phyloP scores from a whole-genome alignment of 2,888 invertebrate genomes.

The Dascillus cervinus region DNA sequence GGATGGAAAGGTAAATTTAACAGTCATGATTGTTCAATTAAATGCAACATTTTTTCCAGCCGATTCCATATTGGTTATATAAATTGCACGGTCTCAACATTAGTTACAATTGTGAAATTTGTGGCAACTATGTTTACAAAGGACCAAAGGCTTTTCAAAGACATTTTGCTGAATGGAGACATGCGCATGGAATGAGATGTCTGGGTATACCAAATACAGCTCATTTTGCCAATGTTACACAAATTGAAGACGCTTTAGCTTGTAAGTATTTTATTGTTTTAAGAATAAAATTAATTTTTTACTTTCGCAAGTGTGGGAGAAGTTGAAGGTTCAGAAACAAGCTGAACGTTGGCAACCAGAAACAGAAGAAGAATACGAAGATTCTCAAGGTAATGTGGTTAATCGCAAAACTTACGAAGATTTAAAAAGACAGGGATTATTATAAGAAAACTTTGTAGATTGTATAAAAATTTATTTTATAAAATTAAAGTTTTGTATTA shows the following conservation, averaged over 20 bases:
- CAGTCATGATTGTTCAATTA: conserved; percentile 1
- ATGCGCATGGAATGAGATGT: conserved; percentile 94
- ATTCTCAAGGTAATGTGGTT: conserved; percentile 97
- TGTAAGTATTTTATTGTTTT: conserved; percentile 48
- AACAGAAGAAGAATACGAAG: conserved; percentile 97
- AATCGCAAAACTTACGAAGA: conserved; percentile 98
- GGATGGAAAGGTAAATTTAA: conserved; percentile 78
- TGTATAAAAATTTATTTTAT: background rate
- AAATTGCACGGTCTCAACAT: conserved; percentile 98
- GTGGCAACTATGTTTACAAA: conserved; percentile 96
- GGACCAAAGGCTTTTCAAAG: conserved; percentile 99
- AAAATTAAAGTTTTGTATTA: background rate
- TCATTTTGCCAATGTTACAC: conserved; percentile 99
- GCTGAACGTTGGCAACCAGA: conserved; percentile 94
- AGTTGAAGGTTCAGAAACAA: conserved; percentile 91
- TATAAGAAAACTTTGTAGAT: conserved; percentile 48
- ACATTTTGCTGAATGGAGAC: conserved; percentile 92
- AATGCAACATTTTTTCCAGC: conserved; percentile 37
- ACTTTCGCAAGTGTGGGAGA: conserved; percentile 90
- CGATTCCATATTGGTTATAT: conserved; percentile 95
- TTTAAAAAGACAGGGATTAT: conserved; percentile 92
- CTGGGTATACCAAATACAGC: conserved; percentile 99
- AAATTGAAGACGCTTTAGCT: conserved; percentile 95
- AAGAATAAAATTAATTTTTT: conserved; percentile 10
- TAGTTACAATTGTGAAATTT: conserved; percentile 98